Evolutionary conservation across 2,797 vertebrate genomes (phyloP).

Genomic region (Leucoraja ocellata): DNA sequence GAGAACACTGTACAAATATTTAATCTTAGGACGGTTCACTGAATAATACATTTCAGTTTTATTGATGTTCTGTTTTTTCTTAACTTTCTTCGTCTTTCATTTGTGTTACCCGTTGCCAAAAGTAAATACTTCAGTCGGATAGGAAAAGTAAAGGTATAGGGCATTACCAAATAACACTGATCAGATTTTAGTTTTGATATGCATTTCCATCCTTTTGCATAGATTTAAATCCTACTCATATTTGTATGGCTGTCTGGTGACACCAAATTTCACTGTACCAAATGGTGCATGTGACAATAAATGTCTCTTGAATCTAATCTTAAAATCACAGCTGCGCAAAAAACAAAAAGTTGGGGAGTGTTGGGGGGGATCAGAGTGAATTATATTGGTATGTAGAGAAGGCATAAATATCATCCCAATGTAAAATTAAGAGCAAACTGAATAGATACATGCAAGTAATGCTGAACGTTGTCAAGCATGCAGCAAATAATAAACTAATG

Average conservation of each 20-base stretch:
- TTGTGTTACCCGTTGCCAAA: neutral
- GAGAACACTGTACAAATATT: neutral
- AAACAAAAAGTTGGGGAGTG: neutral
- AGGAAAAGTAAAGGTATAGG: neutral
- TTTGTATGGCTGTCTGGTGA: no score
- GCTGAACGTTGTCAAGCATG: no score
- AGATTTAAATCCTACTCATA: neutral
- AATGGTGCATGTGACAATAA: no score
- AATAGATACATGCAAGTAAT: neutral
- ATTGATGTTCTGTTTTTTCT: neutral
- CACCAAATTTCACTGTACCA: no score
- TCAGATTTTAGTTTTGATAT: no score
- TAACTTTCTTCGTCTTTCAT: neutral
- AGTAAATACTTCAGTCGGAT: neutral
- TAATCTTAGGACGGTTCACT: neutral
- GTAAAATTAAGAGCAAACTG: neutral
- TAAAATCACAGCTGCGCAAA: neutral
- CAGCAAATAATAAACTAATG: neutral
- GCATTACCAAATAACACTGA: neutral
- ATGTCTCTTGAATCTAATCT: no score
- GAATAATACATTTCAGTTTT: neutral
- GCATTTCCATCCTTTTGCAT: no score
- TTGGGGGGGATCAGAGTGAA: no score
- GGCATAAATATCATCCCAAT: no score
- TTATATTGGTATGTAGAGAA: no score